Evolutionary conservation across 2,888 invertebrate genomes (phyloP).

Genomic region (Nephrocerus scutellatus): DNA sequence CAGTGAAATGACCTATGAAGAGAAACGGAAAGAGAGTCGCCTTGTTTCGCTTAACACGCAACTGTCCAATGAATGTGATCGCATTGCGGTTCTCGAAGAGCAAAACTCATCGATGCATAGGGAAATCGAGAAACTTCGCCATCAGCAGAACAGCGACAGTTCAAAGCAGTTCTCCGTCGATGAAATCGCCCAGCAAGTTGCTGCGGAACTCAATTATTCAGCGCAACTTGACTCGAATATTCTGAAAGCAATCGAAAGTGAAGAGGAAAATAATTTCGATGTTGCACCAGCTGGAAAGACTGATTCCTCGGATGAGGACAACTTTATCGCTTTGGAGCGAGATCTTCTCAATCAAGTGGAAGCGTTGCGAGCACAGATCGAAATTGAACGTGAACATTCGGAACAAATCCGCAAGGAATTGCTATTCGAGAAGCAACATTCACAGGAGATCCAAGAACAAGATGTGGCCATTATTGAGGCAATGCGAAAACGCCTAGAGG

Average conservation of each 20-base stretch:
- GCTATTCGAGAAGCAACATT: conserved; percentile 54
- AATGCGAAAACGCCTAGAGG: conserved; percentile 58
- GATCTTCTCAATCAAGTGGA: conserved; percentile 41
- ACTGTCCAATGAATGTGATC: conserved; percentile 30
- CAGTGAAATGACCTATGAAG: conserved; percentile 51
- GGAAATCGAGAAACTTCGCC: conserved; percentile 38
- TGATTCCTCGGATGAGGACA: conserved; percentile 38
- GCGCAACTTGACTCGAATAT: conserved; percentile 56
- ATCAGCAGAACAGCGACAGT: conserved; percentile 34
- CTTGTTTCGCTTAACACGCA: conserved; percentile 34
- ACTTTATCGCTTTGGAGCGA: conserved; percentile 37
- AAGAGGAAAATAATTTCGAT: conserved; percentile 45
- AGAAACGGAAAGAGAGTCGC: conserved; percentile 55
- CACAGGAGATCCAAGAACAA: conserved; percentile 54
- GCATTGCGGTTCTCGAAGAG: conserved; percentile 45
- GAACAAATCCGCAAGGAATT: conserved; percentile 54
- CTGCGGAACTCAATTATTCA: conserved; percentile 55
- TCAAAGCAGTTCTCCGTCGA: conserved; percentile 48
- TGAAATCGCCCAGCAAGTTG: conserved; percentile 53
- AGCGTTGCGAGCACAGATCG: conserved; percentile 33
- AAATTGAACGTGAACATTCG: conserved; percentile 42
- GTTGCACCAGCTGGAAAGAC: conserved; percentile 21
- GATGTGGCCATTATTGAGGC: conserved; percentile 62
- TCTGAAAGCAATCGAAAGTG: conserved; percentile 53
- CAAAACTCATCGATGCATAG: conserved; percentile 50